Evolutionary conservation across 2,797 vertebrate genomes (phyloP), one percentile per base, ranked within the genome.

Genomic region (Gobionotothen gibberifrons): DNA sequence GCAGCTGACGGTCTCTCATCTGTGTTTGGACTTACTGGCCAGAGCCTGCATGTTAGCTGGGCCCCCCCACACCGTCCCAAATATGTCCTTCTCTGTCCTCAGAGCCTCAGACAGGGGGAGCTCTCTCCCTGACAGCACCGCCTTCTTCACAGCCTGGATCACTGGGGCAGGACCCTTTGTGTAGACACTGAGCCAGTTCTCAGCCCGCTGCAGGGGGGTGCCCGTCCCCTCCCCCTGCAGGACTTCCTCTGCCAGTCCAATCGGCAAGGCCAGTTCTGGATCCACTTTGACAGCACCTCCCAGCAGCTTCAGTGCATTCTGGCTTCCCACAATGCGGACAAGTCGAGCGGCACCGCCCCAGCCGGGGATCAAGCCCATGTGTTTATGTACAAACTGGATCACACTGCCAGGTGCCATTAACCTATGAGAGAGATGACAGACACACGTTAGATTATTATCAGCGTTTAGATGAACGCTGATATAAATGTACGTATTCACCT

Each of bases 311-410:
- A 99, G 92, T 15, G 97, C 95, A 3, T 93, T 90, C 74, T 89
- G 87, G 60, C 93, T 90, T 78, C 97, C 97, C 0, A 98, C 85
- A 0, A 98, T 89, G 26, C 78, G 86, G 77, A 96, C 94, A 4
- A 99, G 95, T 66, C 96, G 91, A 0, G 96, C 91, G 0, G 93
- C 93, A 9, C 98, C 97, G 0, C 98, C 98, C 98, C 98, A 99
- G 78, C 96, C 97, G 2, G 98, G 97, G 59, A 98, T 94, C 88
- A 99, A 93, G 6, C 97, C 97, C 97, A 99, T 98, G 55, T 94
- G 95, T 91, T 97, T 99, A 72, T 99, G 98, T 78, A 99, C 96
- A 82, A 99, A 99, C 74, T 97, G 94, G 85, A 99, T 97, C 72
- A 96, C 93, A 22, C 97, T 97, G 51, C 90, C 95, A 8, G 92